These are phyloP conservation scores for Pachliopta kotzebuea DNA, from an alignment of 2,888 invertebrate genomes.

Conservation along the genomic window DNA sequence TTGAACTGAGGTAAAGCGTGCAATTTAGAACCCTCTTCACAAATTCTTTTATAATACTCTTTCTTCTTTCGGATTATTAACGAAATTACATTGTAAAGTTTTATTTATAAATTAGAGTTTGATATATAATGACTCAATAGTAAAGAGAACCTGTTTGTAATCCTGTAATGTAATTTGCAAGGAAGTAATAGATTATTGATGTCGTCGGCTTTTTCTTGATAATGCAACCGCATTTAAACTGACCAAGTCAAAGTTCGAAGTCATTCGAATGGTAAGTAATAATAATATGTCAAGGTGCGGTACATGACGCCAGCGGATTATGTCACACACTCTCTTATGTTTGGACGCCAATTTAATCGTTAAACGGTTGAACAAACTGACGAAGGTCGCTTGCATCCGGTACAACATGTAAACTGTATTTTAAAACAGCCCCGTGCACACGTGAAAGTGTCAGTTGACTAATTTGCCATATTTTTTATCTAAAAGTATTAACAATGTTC, in stretches of 20 bases:
- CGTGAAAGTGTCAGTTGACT: conserved; percentile 50
- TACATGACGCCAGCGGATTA: conserved; percentile 67
- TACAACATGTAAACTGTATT: conserved; percentile 31
- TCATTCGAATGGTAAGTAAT: conserved; percentile 18
- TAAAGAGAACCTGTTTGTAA: neutral
- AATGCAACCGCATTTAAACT: conserved; percentile 22
- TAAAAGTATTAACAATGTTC: neutral
- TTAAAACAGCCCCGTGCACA: conserved; percentile 26
- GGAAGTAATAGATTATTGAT: conserved; percentile 13
- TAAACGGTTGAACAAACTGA: conserved; percentile 60
- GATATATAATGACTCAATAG: neutral
- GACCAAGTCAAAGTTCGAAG: conserved; percentile 25
- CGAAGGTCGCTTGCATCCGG: conserved; percentile 71
- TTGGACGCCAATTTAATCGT: conserved; percentile 57
- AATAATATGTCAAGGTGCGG: conserved; percentile 63
- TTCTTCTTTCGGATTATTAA: neutral
- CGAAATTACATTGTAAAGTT: neutral
- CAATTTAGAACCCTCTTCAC: neutral
- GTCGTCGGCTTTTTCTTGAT: conserved; percentile 4
- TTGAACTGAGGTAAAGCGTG: neutral
- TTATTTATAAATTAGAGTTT: neutral
- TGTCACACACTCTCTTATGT: conserved; percentile 61
- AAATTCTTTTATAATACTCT: neutral
- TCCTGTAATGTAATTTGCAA: neutral
- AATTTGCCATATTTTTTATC: neutral